Evolutionary conservation across 2,113 vertebrate genomes (phyloP), one percentile per base, ranked within the genome.

Genomic region (Taurulus bubalis): DNA sequence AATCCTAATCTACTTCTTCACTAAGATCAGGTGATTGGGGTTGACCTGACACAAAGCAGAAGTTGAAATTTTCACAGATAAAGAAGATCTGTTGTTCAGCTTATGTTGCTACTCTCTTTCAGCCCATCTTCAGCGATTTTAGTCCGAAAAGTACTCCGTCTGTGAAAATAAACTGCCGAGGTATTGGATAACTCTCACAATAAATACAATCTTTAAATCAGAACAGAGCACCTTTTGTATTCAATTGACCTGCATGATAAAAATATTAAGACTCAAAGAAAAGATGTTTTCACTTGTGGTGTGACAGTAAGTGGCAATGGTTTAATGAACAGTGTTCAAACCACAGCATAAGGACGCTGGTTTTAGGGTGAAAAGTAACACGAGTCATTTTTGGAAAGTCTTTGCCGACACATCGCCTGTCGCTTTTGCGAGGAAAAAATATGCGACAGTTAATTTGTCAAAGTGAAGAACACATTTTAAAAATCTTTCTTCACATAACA

Each of bases 1-100:
- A 85, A 80, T 80, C 69, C 80, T 76, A 84, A 87, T 85, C 78
- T 75, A 62, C 81, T 60, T 20, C 1, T 74, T 80, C 69, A 38
- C 62, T 72, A 9, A 6, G 60, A 65, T 84, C 63, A 42, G 36
- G 5, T 26, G 67, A 76, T 78, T 74, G 71, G 64, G 58, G 58
- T 12, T 58, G 63, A 85, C 38, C 56, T 11, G 4, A 51, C 32
- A 22, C 36, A 24, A 82, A 82, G 28, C 32, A 6, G 10, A 24
- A 30, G 58, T 59, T 65, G 5, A 6, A 53, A 0, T 24, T 75
- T 32, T 34, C 64, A 80, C 65, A 71, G 28, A 81, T 32, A 51
- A 30, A 66, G 67, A 71, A 62, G 42, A 32, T 40, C 1, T 16
- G 49, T 42, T 22, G 34, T 56, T 78, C n/a, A 30, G 71, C 55